Percentiles rank a stretch among this genome's conserved stretches.
These are phyloP conservation scores for Leucophenga varia DNA, from an alignment of 1,140 invertebrate species.

Conservation along the genomic window DNA sequence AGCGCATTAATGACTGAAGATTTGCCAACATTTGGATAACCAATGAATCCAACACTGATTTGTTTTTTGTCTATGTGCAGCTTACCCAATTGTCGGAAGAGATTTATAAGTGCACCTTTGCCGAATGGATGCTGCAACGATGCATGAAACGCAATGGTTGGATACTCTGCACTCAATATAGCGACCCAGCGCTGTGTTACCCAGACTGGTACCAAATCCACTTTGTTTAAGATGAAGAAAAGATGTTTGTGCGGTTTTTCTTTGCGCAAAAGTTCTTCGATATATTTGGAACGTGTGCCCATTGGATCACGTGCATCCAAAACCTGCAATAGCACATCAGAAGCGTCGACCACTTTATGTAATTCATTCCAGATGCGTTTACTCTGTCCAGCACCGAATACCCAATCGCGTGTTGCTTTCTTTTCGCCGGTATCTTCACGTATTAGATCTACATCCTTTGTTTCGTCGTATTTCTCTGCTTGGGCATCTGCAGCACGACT, in stretches of 20 bases:
- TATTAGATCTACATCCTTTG: constrained; percentile 80
- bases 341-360: constrained; percentile 99
- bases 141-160: constrained; percentile 97
- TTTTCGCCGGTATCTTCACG: constrained; percentile 78
- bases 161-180: constrained; percentile 90
- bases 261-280: constrained; percentile 86
- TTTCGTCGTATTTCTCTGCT: constrained; percentile 74
- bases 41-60: constrained; percentile 98
- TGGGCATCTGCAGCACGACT: constrained; percentile 70
- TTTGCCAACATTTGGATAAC: constrained; percentile 99
- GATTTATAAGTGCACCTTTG: constrained; percentile 95
- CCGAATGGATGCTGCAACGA: constrained; percentile 98
- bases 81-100: constrained; percentile 95
- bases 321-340: constrained; percentile 93
- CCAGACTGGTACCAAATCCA: constrained; percentile 95
- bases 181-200: constrained; percentile 95
- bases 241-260: constrained; percentile 95
- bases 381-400: constrained; percentile 92
- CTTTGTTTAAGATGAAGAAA: constrained; percentile 94
- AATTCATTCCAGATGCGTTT: constrained; percentile 99
- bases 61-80: constrained; percentile 95
- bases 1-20: constrained; percentile 98
- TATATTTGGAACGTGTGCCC: constrained; percentile 90
- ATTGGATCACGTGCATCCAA: constrained; percentile 93
- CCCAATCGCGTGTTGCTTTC: constrained; percentile 76